Conservation (phyloP, 2,113 vertebrate species). For the Crotalus tigris region DNA sequence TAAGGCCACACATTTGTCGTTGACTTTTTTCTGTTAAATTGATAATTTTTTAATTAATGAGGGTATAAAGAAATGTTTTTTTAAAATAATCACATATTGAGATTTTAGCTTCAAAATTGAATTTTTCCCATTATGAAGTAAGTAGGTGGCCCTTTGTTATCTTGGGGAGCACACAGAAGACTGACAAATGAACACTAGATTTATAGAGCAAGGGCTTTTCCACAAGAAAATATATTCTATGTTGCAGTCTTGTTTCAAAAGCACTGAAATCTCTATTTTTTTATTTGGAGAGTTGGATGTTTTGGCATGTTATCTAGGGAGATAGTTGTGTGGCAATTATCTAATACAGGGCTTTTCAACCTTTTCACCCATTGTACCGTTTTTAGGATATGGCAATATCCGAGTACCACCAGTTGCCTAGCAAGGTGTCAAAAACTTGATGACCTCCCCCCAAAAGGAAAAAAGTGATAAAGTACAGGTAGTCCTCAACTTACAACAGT, state of each 20-base stretch:
- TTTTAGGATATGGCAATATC: no score
- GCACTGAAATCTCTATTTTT: background rate
- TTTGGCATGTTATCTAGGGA: background rate
- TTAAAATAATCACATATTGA: background rate
- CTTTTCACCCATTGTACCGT: no score
- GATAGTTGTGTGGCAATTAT: background rate
- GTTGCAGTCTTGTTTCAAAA: background rate
- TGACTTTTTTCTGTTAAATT: background rate
- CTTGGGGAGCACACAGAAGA: background rate
- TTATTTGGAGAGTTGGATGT: background rate
- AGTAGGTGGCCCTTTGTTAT: background rate
- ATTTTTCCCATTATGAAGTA: background rate
- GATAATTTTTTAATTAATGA: background rate
- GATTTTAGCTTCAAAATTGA: background rate
- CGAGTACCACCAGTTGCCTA: no score
- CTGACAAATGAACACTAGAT: background rate
- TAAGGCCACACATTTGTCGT: background rate
- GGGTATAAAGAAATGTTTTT: background rate
- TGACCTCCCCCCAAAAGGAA: no score
- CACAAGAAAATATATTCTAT: background rate
- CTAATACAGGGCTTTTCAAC: background rate
- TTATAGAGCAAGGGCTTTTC: background rate
- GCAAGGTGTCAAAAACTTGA: no score
- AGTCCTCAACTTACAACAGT: no score
- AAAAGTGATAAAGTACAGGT: no score